A percentile compares a stretch with the other conserved stretches of the same genome.
Evolutionary conservation across 2,113 vertebrate species (phyloP).

Genomic region (Oreotrochilus melanogaster): DNA sequence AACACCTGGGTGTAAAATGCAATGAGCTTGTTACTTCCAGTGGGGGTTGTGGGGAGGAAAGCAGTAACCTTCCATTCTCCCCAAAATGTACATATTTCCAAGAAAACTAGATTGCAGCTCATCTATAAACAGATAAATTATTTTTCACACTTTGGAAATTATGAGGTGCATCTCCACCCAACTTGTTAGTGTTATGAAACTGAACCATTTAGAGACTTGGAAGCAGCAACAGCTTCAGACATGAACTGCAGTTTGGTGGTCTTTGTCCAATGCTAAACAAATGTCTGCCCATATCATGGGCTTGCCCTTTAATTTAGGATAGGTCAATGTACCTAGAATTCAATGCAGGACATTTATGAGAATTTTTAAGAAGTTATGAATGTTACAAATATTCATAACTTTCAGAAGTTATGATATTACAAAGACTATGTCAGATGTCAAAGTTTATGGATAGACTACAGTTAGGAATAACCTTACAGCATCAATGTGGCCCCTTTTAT

Average conservation of each 20-base stretch:
- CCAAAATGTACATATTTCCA: slow-evolving; percentile 16
- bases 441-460: neutral
- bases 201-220: neutral
- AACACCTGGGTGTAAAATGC: slow-evolving; percentile 84
- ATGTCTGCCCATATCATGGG: neutral
- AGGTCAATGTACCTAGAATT: neutral
- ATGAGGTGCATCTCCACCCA: slow-evolving; percentile 11
- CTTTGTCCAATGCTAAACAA: neutral
- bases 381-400: neutral
- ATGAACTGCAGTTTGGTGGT: neutral
- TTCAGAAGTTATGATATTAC: neutral
- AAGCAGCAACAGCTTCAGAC: neutral
- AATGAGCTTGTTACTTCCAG: slow-evolving; percentile 75
- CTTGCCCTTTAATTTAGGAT: neutral
- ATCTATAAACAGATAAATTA: slow-evolving; percentile 36
- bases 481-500: slow-evolving; percentile 35
- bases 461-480: slow-evolving; percentile 24
- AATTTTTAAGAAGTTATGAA: neutral
- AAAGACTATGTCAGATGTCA: neutral
- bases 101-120: slow-evolving; percentile 59
- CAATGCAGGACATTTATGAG: neutral
- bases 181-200: slow-evolving; percentile 32
- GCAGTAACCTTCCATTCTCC: neutral
- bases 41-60: slow-evolving; percentile 45
- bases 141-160: slow-evolving; percentile 36